Conservation (phyloP, 2,113 vertebrate species). For the Serinus canaria region DNA sequence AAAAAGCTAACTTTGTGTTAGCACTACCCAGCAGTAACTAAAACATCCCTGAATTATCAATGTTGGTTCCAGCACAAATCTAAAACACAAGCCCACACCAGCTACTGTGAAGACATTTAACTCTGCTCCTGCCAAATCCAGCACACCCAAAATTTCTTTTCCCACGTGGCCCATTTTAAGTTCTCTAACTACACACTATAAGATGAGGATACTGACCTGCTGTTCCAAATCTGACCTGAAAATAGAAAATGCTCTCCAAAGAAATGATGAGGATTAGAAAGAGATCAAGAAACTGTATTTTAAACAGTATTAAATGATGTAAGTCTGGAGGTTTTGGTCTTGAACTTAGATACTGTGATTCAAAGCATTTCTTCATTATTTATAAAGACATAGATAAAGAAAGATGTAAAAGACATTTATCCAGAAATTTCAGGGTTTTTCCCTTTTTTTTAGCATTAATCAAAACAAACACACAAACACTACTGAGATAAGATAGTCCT, state of each 20-base stretch:
- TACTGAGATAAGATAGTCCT: neutral
- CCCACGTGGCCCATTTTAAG: rapidly evolving
- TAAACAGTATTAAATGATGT: neutral
- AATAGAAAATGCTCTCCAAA: neutral
- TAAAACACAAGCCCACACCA: neutral
- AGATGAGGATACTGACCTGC: neutral
- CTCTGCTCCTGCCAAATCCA: neutral
- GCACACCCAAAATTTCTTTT: neutral
- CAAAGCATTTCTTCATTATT: neutral
- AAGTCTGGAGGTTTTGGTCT: neutral
- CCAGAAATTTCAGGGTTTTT: neutral
- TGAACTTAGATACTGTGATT: neutral
- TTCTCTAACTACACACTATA: neutral
- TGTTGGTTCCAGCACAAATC: neutral
- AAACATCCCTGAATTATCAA: neutral
- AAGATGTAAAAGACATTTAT: neutral
- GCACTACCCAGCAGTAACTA: neutral
- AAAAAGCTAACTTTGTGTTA: neutral
- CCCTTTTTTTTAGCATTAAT: neutral
- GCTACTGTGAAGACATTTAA: neutral
- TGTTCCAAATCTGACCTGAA: neutral
- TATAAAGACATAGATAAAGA: neutral
- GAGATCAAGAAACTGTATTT: neutral
- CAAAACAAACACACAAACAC: neutral
- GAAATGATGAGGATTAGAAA: neutral